Base-by-base conservation (phyloP, 2,888 invertebrate species). In the Brachyopa scutellaris region DNA sequence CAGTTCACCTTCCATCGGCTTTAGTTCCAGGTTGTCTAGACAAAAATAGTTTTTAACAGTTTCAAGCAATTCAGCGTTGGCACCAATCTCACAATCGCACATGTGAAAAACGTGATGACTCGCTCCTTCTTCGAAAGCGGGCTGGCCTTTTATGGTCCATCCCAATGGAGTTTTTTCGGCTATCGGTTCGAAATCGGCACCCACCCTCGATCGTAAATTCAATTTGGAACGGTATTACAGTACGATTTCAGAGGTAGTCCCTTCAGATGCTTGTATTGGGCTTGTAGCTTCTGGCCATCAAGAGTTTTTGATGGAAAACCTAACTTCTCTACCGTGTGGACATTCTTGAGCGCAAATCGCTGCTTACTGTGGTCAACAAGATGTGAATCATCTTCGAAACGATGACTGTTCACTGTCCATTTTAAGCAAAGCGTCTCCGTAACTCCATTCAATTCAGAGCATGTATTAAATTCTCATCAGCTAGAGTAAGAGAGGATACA, bases 401-500 rank as follows among this genome's bases (percentile, higher is more conserved):
- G 40, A 42, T 70, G 47, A 36, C 51, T 26, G 31, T 70, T 70
- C 26, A 7, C 70, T 2, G 76, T 76, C 84, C 72, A 76, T 13
- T 47, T 80, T 4, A 80, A 36, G 53, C 80, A 77, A 0, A 79
- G 59, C 42, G 57, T 26, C 33, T 76, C 53, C 8, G 47, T 53
- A 7, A 59, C 15, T n/a, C 67, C 59, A 3, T n/a, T n/a, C n/a
- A n/a, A n/a, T n/a, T n/a, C n/a, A n/a, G n/a, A n/a, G n/a, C n/a
- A n/a, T n/a, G n/a, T 3, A n/a, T 26, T 26, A 26, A 26, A 26
- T 26, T 6, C 26, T 6, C 26, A 15, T 84, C 76, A 33, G 61
- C 62, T 21, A 84, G 19, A 26, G 83, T 82, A 36, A 78, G 42
- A 26, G 67, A 84, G 6, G 79, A 84, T 1, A 79, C 83, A 8